Conservation (phyloP, 2,888 invertebrate genomes). For the Melanophora roralis region DNA sequence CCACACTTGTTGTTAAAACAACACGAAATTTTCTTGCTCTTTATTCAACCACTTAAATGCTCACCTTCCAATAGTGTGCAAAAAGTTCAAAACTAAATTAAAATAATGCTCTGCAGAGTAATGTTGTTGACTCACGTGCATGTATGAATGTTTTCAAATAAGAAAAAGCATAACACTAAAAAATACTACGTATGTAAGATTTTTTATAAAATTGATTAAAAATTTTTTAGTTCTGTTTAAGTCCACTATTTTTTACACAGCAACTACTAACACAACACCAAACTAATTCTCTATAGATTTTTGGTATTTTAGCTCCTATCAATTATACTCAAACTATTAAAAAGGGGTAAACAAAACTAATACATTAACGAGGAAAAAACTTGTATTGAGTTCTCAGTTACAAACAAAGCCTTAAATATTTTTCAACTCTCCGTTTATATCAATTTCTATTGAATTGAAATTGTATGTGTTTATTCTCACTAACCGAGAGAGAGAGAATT, state of each 20-base stretch:
- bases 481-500: slow-evolving; percentile 60
- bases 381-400: slow-evolving; percentile 10
- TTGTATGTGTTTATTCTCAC: neutral
- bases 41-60: neutral
- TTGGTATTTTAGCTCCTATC: neutral
- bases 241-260: neutral
- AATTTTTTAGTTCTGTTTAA: slow-evolving; percentile 4
- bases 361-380: neutral
- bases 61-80: neutral
- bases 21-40: slow-evolving; percentile 7
- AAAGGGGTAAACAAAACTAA: slow-evolving; percentile 42
- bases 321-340: neutral
- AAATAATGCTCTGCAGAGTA: slow-evolving; percentile 48
- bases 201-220: neutral
- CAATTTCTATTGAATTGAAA: neutral
- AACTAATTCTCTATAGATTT: neutral
- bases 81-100: neutral
- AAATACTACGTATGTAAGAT: no score
- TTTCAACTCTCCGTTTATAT: neutral
- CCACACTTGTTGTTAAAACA: slow-evolving; percentile 54
- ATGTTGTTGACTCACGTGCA: no score
- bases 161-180: no score
- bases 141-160: no score
- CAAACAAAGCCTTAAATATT: neutral
- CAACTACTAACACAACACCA: neutral